Evolutionary conservation across 2,888 invertebrate species (phyloP), one percentile per base, ranked within the genome.

Genomic region (Ophion slaviceki): DNA sequence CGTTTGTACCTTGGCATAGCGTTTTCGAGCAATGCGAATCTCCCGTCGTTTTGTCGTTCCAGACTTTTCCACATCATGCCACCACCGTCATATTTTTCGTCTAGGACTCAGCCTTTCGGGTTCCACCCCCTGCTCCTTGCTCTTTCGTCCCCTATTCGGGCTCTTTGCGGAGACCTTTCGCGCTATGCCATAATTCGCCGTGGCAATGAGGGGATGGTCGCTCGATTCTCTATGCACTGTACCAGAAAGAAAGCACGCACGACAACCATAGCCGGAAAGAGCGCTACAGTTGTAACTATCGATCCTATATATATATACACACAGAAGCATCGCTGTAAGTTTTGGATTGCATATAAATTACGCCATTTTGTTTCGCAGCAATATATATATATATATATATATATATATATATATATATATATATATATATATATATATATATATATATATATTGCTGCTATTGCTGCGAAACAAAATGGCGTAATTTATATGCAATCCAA

Each of bases 71-170:
- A 53, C 76, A 53, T 32, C 47, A 53, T 32, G 61, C 75, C 47
- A 53, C 61, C 74, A 53, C 61, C 74, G 28, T 80, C 67, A 74
- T 74, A 59, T 74, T 74, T 75, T 74, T 45, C 67, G 74, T 80
- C 66, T 40, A 45, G 61, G 24, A 62, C 40, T 24, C 36, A 72
- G 32, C 59, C 59, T 10, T 74, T 62, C 62, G 28, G 20, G 32
- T 28, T 75, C 8, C 57, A 24, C 45, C 28, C 47, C 47, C 4
- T n/a, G 4, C 45, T 17, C n/a, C 24, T 53, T 53, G 53, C 53
- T 14, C 17, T 53, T 53, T 17, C 64, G 40, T 20, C 59, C 61
- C 24, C 40, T 24, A 28, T 20, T 36, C 74, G 53, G 1, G 53
- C 11, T n/a, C 64, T 47, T 47, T 36, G 20, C 66, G 66, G 45